Base-by-base conservation (phyloP, 2,797 vertebrate genomes). In the Margarornis squamiger region DNA sequence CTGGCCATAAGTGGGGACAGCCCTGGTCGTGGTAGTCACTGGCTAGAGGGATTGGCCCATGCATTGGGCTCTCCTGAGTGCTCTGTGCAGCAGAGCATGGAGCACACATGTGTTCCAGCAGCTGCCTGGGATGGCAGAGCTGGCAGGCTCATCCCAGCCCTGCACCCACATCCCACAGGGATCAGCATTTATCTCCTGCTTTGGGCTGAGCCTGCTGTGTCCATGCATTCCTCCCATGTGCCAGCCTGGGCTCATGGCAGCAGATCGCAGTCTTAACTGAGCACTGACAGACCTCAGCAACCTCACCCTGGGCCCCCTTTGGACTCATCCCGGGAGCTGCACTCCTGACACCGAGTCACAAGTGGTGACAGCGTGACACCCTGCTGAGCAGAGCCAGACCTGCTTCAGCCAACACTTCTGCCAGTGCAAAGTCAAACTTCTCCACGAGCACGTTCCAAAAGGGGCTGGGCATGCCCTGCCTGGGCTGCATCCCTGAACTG, bases 381-480 rank as follows among this genome's bases (percentile, higher is more conserved):
- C 8, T 7, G 26, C 77, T 32, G 52, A 61, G 79, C 52, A 16
- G 39, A 74, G 75, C 63, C 89, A 62, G 88, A 30, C 12, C 59
- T 5, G 43, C 57, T 58, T n/a, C 41, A 1, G 38, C 51, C 55
- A 51, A 14, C 48, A 16, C 34, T 36, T 76, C 80, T 30, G 43
- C 1, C 43, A 19, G 24, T 2, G 2, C 39, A 14, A 4, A 1
- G 22, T 4, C 51, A 22, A 26, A 45, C 26, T 20, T 30, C 45
- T 51, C 71, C 3, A 0, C 1, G 8, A 62, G 6, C 2, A 0
- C 3, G 0, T 41, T 61, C 43, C 72, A 32, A 34, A 39, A n/a
- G 52, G 52, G 66, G 22, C 9, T 0, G 6, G 38, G 34, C 38
- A 1, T 13, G 43, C 70, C 52, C 46, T 54, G 62, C 57, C 38